Conservation (phyloP, 2,113 vertebrate genomes). For the Morone saxatilis region DNA sequence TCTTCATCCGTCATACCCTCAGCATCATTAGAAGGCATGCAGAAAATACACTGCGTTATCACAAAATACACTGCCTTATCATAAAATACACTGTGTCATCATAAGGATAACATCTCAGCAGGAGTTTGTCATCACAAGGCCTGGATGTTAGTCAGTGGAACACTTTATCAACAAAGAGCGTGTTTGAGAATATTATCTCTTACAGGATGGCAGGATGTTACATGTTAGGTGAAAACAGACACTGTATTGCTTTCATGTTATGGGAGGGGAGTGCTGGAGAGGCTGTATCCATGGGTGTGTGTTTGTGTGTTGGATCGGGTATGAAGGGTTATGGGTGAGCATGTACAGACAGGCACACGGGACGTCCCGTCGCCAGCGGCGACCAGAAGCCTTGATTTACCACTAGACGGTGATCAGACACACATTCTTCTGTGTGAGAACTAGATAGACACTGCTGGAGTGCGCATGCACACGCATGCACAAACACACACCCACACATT, state of each 20-base stretch:
- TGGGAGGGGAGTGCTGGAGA: slow-evolving; percentile 37
- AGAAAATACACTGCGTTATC: slow-evolving; percentile 46
- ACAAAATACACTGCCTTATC: slow-evolving; percentile 34
- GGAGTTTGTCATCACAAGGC: slow-evolving; percentile 46
- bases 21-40: slow-evolving; percentile 68
- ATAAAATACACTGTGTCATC: slow-evolving; percentile 43
- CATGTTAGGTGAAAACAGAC: slow-evolving; percentile 67
- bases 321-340: slow-evolving; percentile 66
- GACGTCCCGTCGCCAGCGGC: slow-evolving; percentile 71
- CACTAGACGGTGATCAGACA: slow-evolving; percentile 65
- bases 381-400: slow-evolving; percentile 73
- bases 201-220: slow-evolving; percentile 70
- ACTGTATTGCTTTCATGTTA: slow-evolving; percentile 55
- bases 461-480: slow-evolving; percentile 15
- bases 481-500: slow-evolving; percentile 57
- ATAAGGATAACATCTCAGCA: slow-evolving; percentile 51
- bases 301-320: slow-evolving; percentile 56
- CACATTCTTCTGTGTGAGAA: slow-evolving; percentile 72
- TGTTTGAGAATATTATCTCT: slow-evolving; percentile 56
- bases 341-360: slow-evolving; percentile 76
- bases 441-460: slow-evolving; percentile 45
- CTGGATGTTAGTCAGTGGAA: slow-evolving; percentile 55
- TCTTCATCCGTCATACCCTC: slow-evolving; percentile 57
- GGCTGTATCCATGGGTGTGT: slow-evolving; percentile 28
- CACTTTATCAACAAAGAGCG: slow-evolving; percentile 50